Evolutionary conservation across 2,113 vertebrate genomes (phyloP).

Genomic region (Erythrolamprus reginae): DNA sequence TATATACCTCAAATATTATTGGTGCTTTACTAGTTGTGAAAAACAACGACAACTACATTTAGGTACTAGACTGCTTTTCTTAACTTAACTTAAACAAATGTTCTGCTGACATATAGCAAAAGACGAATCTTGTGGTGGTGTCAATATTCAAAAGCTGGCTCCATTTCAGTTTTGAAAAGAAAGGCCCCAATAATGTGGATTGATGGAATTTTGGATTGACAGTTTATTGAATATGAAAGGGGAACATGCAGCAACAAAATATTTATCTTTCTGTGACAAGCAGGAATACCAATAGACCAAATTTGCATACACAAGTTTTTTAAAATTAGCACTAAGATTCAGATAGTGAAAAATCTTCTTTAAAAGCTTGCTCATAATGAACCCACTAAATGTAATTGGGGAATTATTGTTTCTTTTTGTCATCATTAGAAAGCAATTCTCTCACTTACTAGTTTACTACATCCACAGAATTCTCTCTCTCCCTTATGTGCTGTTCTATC

Average conservation of each 20-base stretch:
- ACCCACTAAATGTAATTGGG: background rate
- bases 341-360: background rate
- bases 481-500: background rate
- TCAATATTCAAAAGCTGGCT: background rate
- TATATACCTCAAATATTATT: background rate
- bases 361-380: background rate
- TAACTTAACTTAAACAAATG: background rate
- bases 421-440: background rate
- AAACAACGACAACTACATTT: background rate
- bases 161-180: slow-evolving; percentile 2
- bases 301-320: background rate
- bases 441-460: background rate
- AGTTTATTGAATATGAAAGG: background rate
- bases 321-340: background rate
- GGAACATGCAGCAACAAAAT: slow-evolving; percentile 11
- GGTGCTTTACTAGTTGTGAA: background rate
- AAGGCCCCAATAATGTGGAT: background rate
- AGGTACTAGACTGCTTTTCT: accelerated
- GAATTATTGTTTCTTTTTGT: background rate
- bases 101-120: background rate
- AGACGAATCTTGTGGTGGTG: background rate
- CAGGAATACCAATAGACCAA: background rate
- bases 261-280: slow-evolving; percentile 1
- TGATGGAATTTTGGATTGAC: slow-evolving; percentile 9
- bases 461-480: background rate